Conservation (phyloP, 2,797 vertebrate species). For the Crax fasciolata region DNA sequence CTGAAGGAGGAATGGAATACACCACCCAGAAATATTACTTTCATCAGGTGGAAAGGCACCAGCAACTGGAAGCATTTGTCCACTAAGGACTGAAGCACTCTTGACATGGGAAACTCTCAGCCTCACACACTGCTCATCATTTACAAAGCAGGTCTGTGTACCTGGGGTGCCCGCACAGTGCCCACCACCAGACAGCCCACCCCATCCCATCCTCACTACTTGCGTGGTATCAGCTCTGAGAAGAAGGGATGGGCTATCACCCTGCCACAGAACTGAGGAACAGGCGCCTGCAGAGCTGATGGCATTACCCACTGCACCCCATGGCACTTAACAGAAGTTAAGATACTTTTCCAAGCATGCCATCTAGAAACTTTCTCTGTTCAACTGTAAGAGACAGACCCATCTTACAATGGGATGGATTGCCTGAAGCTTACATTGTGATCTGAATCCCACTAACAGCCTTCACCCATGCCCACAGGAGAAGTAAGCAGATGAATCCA, state of each 20-base stretch:
- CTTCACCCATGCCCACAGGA: neutral
- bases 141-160: neutral
- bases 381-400: neutral
- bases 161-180: neutral
- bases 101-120: neutral
- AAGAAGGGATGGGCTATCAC: neutral
- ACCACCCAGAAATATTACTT: neutral
- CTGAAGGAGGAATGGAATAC: constrained; percentile 6
- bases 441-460: neutral
- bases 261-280: neutral
- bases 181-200: neutral
- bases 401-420: neutral
- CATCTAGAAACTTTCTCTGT: neutral
- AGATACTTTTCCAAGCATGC: neutral
- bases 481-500: neutral
- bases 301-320: neutral
- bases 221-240: neutral
- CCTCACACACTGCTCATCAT: neutral
- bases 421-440: neutral
- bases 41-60: rapidly evolving
- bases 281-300: neutral
- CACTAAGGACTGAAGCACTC: neutral
- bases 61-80: neutral
- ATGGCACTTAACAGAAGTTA: neutral
- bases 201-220: rapidly evolving